These are phyloP conservation scores for Gandaritis pyraliata DNA, from an alignment of 2,888 invertebrate species.

Conservation along the genomic window DNA sequence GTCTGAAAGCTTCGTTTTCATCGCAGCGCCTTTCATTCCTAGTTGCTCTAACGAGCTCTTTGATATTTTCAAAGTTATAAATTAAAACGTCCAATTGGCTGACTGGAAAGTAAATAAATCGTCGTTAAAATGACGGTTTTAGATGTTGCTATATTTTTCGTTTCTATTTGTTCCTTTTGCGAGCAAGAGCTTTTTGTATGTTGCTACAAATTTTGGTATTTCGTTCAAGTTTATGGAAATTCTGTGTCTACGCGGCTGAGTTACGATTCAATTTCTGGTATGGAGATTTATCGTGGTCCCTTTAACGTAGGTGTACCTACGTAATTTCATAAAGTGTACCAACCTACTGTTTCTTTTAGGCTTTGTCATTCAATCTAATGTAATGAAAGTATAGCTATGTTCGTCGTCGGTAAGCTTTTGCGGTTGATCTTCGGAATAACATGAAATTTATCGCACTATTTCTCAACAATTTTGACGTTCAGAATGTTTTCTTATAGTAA, in stretches of 20 bases:
- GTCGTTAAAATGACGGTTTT: conserved; percentile 30
- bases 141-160: conserved; percentile 37
- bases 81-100: conserved; percentile 67
- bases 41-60: conserved; percentile 51
- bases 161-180: conserved; percentile 38
- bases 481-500: background rate
- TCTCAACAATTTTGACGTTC: too few species aligned
- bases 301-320: conserved; percentile 32
- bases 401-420: background rate
- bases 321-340: conserved; percentile 27
- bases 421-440: background rate
- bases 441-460: background rate
- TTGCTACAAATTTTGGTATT: conserved; percentile 37
- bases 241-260: conserved; percentile 42
- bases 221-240: conserved; percentile 44
- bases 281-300: conserved; percentile 41
- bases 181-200: conserved; percentile 32
- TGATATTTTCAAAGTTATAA: conserved; percentile 64
- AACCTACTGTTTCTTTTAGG: conserved; percentile 15
- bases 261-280: conserved; percentile 46
- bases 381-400: conserved; percentile 11
- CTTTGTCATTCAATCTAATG: conserved; percentile 11
- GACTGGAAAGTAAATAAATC: conserved; percentile 53
- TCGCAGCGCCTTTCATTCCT: conserved; percentile 49
- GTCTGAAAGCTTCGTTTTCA: conserved; percentile 57